These are phyloP conservation scores for Matsumyia berberina DNA, from an alignment of 2,888 invertebrate species.

Conservation along the genomic window DNA sequence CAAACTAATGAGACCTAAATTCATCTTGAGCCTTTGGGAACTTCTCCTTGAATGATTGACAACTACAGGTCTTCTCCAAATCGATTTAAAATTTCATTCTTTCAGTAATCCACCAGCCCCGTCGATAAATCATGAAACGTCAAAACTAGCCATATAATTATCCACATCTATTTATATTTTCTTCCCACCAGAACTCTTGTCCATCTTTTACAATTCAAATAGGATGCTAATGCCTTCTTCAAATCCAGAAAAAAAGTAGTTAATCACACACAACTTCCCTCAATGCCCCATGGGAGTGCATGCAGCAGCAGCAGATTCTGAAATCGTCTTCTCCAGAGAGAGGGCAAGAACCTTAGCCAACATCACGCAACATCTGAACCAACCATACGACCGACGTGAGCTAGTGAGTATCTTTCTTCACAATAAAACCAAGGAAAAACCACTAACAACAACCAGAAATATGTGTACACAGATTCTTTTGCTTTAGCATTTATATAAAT, in stretches of 20 bases:
- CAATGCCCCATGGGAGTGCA: conserved; percentile 43
- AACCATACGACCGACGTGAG: conserved; percentile 16
- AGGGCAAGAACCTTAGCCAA: conserved; percentile 70
- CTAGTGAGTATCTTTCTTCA: conserved; percentile 44
- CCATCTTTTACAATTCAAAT: conserved; percentile 57
- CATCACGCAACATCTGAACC: conserved; percentile 69
- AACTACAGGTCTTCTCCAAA: background rate
- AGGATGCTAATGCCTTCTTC: conserved; percentile 68
- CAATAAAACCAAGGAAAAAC: conserved; percentile 30
- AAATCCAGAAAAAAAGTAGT: conserved; percentile 51
- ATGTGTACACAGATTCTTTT: conserved; percentile 42
- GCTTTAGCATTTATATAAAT: background rate
- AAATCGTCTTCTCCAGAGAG: conserved; percentile 17
- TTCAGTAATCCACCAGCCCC: conserved; percentile 4
- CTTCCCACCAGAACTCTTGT: conserved; percentile 27
- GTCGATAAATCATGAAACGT: conserved; percentile 54
- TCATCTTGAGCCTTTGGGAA: background rate
- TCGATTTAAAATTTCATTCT: conserved; percentile 5
- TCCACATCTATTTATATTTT: conserved; percentile 24
- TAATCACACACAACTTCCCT: conserved; percentile 50
- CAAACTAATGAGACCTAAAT: too few species aligned
- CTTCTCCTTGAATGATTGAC: background rate
- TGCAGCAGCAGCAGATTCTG: conserved; percentile 5
- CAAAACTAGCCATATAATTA: conserved; percentile 29
- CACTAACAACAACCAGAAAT: conserved; percentile 11